phyloP scores from a whole-genome alignment of 2,888 invertebrate genomes.

The Aporophyla lueneburgensis region DNA sequence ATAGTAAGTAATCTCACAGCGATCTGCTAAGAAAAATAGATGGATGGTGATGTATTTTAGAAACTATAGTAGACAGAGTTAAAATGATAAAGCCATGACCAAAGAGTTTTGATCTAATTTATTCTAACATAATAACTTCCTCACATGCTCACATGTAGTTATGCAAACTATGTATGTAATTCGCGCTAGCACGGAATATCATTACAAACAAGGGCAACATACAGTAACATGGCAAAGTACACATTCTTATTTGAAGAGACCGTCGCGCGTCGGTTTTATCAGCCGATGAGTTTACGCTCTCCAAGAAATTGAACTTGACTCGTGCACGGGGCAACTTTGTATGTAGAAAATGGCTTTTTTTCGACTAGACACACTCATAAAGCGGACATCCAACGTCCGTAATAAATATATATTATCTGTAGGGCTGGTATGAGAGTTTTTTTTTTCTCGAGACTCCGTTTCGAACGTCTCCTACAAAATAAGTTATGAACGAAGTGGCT shows the following conservation, averaged over 20 bases:
- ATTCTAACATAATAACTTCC: constrained; percentile 32
- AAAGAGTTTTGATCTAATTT: constrained; percentile 14
- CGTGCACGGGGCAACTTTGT: constrained; percentile 43
- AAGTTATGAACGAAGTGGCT: constrained; percentile 74
- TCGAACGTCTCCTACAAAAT: constrained; percentile 75
- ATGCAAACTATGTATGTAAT: constrained; percentile 62
- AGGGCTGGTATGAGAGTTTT: constrained; percentile 70
- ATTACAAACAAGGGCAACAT: constrained; percentile 56
- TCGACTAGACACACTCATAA: constrained; percentile 67
- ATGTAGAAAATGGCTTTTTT: constrained; percentile 59
- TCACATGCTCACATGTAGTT: constrained; percentile 50
- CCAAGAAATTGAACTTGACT: constrained; percentile 48
- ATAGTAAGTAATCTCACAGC: constrained; percentile 53
- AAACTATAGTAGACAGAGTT: constrained; percentile 19
- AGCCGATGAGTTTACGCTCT: constrained; percentile 39
- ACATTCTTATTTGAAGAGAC: constrained; percentile 59
- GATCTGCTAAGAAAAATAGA: constrained; percentile 42
- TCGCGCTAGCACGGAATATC: constrained; percentile 55
- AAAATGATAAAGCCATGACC: not conserved
- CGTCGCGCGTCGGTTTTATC: constrained; percentile 39
- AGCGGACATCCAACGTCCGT: constrained; percentile 66
- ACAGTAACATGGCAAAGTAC: constrained; percentile 51
- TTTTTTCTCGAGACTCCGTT: constrained; percentile 69
- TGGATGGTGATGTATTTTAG: constrained; percentile 4
- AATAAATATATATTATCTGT: constrained; percentile 72